Conservation (phyloP, 1,140 invertebrate genomes). For the Trypoxylus dichotomus region DNA sequence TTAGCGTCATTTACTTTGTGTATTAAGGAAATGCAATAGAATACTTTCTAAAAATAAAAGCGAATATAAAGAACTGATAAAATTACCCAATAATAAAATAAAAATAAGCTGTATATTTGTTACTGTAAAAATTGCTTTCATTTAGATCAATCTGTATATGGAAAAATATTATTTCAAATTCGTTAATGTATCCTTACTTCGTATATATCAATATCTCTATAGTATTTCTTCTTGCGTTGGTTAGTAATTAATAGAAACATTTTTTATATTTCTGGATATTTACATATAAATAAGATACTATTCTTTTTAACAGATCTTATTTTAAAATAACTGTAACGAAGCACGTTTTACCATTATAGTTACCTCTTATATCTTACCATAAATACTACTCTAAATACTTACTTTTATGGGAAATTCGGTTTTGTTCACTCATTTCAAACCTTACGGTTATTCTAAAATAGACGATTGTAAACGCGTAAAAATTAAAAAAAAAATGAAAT, state of each 20-base stretch:
- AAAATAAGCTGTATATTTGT: constrained; percentile 15
- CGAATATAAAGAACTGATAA: constrained; percentile 14
- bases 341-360: background rate
- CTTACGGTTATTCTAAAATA: background rate
- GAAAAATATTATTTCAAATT: background rate
- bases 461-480: background rate
- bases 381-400: background rate
- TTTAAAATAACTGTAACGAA: constrained; percentile 17
- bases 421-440: background rate
- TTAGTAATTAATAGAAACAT: background rate
- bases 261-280: background rate
- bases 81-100: background rate
- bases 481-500: background rate
- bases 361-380: background rate
- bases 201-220: too few relatives aligned
- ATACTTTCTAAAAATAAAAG: background rate
- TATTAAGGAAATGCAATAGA: background rate
- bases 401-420: background rate
- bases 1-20: background rate
- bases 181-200: too few relatives aligned
- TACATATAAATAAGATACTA: background rate
- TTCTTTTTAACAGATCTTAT: background rate
- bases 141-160: background rate
- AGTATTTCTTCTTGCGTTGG: too few relatives aligned
- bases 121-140: background rate